phyloP scores from a whole-genome alignment of 2,113 vertebrate species.

The Pomatorhinus ruficollis region DNA sequence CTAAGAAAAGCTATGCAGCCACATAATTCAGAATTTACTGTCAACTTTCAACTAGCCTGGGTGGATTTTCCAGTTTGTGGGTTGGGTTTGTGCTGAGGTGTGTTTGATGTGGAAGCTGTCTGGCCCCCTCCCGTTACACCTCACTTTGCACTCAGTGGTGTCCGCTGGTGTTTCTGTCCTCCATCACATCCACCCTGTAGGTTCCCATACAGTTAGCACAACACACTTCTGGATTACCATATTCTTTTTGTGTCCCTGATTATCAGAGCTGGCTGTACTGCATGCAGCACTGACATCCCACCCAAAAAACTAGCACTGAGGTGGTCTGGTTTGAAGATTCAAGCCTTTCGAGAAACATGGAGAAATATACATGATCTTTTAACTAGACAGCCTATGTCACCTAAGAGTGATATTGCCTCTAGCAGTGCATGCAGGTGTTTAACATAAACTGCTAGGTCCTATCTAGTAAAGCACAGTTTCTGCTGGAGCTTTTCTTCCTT shows the following conservation, averaged over 20 bases:
- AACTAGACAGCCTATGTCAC: neutral
- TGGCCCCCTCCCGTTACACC: neutral
- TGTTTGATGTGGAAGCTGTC: neutral
- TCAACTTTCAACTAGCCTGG: neutral
- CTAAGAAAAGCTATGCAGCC: neutral
- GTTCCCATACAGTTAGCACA: neutral
- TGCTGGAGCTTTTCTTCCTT: neutral
- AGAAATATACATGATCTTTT: neutral
- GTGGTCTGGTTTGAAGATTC: neutral
- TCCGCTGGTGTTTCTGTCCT: neutral
- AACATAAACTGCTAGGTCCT: neutral
- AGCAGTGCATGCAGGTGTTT: neutral
- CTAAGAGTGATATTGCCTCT: neutral
- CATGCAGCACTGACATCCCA: neutral
- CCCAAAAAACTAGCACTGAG: neutral
- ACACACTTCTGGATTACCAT: neutral
- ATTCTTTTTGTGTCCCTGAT: neutral
- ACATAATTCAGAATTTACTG: neutral
- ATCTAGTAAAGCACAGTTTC: neutral
- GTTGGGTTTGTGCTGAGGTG: neutral
- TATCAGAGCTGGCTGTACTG: neutral
- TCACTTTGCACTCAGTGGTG: neutral
- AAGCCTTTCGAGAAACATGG: neutral
- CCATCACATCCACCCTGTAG: neutral
- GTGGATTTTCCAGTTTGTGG: neutral